Evolutionary conservation across 2,888 invertebrate genomes (phyloP), one percentile per base, ranked within the genome.

Genomic region (Eurytoma adleriae): DNA sequence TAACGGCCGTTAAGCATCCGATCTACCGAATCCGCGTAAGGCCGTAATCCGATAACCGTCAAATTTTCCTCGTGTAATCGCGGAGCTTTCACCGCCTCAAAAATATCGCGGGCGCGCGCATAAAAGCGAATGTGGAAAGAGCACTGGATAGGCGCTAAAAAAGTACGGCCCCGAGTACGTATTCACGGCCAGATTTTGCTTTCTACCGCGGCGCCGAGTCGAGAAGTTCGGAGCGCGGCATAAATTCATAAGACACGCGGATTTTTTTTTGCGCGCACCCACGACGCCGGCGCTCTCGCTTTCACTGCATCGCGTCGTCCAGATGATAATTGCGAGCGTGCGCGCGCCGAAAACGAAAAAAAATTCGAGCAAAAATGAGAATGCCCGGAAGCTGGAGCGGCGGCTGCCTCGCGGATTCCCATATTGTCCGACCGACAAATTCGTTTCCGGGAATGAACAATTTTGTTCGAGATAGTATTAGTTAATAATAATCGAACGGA

Each of bases 31-130:
- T 30, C 24, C 4, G n/a, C n/a, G 61, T 3, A 13, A 7, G 24
- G 27, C 40, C 40, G 40, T 40, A 40, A 40, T 40, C 40, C 40
- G 40, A 40, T 40, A 40, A 40, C 40, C 40, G 40, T 30, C 61
- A 50, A 79, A 79, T 69, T 79, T 79, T 79, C 74, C 52, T 74
- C 70, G 48, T 57, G 50, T 50, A 74, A 56, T 71, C 71, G 18
- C 61, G 7, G 59, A 66, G 69, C 79, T 79, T 79, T 79, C 80
- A 75, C 76, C 71, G 71, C 50, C 61, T 76, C 67, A 80, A 80
- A 80, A 76, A 76, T 70, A 67, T 79, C 69, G 69, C 27, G 50
- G 30, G 48, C 1, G 61, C 20, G 48, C 61, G 16, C 2, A 30
- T n/a, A 24, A 3, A 18, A 30, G 30, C 50, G 54, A 52, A 54